phyloP scores from a whole-genome alignment of 2,113 vertebrate genomes.

The Eretmochelys imbricata region DNA sequence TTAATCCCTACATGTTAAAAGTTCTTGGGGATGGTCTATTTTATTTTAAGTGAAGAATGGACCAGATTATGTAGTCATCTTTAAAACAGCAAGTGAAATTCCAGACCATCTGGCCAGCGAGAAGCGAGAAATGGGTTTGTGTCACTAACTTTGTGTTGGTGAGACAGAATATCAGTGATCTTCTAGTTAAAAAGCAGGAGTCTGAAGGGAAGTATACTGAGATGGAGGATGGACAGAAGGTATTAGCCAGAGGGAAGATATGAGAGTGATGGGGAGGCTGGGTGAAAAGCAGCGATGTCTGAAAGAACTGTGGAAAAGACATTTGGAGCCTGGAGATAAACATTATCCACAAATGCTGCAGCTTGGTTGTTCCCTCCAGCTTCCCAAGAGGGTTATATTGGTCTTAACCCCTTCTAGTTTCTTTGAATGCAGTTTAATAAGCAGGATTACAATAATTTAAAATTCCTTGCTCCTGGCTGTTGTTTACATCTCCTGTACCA shows the following conservation, averaged over 20 bases:
- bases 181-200: not conserved
- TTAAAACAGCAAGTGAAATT: not conserved
- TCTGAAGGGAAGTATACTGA: not conserved
- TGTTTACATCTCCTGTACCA: not conserved
- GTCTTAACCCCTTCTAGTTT: not conserved
- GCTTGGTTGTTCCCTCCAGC: not conserved
- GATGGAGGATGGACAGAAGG: not conserved
- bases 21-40: not conserved
- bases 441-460: not conserved
- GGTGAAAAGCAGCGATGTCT: not conserved
- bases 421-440: not conserved
- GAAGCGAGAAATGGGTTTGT: not conserved
- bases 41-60: not conserved
- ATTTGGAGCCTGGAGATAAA: not conserved
- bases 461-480: not conserved
- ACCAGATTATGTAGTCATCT: accelerated
- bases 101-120: not conserved
- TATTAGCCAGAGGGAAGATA: not conserved
- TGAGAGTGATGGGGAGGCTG: not conserved
- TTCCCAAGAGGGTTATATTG: not conserved
- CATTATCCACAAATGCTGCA: not conserved
- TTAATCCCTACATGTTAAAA: not conserved
- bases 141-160: not conserved
- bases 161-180: not conserved
- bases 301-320: not conserved